Evolutionary conservation across 2,797 vertebrate genomes (phyloP).

Genomic region (Anguilla obscura): DNA sequence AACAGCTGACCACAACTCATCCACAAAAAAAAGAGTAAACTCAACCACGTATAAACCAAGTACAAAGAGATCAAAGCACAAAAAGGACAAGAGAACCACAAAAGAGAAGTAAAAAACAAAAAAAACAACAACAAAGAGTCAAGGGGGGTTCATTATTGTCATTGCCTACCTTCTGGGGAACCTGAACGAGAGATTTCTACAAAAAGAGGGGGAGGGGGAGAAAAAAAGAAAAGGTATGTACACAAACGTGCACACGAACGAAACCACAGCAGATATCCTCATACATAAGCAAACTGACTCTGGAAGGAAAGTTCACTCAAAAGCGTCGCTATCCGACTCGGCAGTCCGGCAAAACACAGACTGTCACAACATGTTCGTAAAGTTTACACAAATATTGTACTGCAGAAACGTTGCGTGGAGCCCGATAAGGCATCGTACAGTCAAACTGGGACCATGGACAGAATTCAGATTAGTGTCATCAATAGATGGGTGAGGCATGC

Average conservation of each 20-base stretch:
- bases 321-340: constrained; percentile 1
- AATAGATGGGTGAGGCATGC: neutral
- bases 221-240: constrained; percentile 56
- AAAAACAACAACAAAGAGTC: constrained; percentile 29
- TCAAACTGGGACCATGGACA: constrained; percentile 8
- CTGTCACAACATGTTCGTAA: neutral
- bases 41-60: constrained; percentile 25
- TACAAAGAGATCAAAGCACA: constrained; percentile 32
- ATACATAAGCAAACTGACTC: neutral
- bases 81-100: constrained; percentile 44
- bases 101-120: constrained; percentile 38
- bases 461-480: constrained; percentile 13
- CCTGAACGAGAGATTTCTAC: constrained; percentile 89
- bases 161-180: constrained; percentile 87
- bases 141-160: constrained; percentile 40
- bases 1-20: neutral
- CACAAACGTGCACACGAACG: constrained; percentile 52
- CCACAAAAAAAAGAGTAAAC: constrained; percentile 22
- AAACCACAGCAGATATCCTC: constrained; percentile 40
- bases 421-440: neutral
- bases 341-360: neutral
- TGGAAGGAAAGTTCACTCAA: neutral
- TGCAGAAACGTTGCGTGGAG: too few relatives aligned
- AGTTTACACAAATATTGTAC: neutral
- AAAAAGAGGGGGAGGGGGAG: constrained; percentile 63